phyloP scores from a whole-genome alignment of 2,797 vertebrate species.

The Lates japonicus region DNA sequence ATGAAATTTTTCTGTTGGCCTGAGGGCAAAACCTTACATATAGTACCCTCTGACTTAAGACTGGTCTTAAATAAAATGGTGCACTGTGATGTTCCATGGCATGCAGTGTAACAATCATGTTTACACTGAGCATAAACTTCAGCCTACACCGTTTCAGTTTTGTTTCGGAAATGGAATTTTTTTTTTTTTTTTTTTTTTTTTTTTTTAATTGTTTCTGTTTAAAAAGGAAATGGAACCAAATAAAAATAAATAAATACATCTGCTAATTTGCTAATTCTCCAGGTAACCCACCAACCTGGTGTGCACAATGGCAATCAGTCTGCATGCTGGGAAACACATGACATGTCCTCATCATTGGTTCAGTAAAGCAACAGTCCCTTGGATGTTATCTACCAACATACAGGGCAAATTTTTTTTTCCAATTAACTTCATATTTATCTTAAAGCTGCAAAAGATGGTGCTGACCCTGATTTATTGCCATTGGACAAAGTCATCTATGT shows the following conservation, averaged over 20 bases:
- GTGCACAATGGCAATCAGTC: not conserved
- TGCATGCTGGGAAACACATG: slow-evolving; percentile 16
- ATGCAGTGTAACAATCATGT: not conserved
- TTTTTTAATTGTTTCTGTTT: too few species aligned
- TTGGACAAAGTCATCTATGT: slow-evolving; percentile 49
- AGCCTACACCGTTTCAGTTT: too few species aligned
- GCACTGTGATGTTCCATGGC: not conserved
- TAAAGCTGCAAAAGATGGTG: not conserved
- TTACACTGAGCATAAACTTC: too few species aligned
- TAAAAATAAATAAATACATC: too few species aligned
- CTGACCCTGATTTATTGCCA: not conserved
- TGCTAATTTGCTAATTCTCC: slow-evolving; percentile 12
- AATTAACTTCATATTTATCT: slow-evolving; percentile 27
- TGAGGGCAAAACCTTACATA: too few species aligned
- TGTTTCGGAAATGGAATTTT: too few species aligned
- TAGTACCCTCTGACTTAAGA: too few species aligned
- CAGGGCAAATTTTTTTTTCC: slow-evolving; percentile 4
- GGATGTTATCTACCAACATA: slow-evolving; percentile 9
- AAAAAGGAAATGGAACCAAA: too few species aligned
- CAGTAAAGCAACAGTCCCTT: not conserved
- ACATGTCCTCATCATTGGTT: slow-evolving; percentile 23
- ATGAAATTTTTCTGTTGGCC: too few species aligned
- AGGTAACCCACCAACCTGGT: slow-evolving; percentile 28
- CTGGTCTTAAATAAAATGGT: not conserved
- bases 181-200: too few species aligned